phyloP scores from a whole-genome alignment of 1,140 invertebrate genomes.

The Drosophila triauraria region DNA sequence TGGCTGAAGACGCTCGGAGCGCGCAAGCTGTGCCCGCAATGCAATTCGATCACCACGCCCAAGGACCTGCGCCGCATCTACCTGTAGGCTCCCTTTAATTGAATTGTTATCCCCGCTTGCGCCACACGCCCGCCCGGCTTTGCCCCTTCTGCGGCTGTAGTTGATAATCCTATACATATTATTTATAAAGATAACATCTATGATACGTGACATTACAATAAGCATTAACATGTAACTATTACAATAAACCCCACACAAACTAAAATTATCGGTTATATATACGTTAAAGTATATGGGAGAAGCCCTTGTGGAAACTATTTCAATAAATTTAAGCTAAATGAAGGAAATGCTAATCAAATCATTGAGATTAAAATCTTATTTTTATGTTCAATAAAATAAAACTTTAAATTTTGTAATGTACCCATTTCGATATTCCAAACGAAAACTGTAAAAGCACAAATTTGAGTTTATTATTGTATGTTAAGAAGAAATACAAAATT shows the following conservation, averaged over 20 bases:
- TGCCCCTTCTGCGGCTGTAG: slow-evolving; percentile 26
- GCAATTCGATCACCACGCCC: slow-evolving; percentile 96
- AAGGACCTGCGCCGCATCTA: slow-evolving; percentile 95
- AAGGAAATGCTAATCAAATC: background rate
- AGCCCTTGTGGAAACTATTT: background rate
- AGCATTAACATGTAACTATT: slow-evolving; percentile 66
- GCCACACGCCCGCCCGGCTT: slow-evolving; percentile 17
- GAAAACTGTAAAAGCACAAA: background rate
- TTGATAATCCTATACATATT: slow-evolving; percentile 50
- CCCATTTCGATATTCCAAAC: background rate
- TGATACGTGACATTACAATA: slow-evolving; percentile 77
- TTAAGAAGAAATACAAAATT: background rate
- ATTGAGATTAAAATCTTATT: background rate
- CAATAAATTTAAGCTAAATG: background rate
- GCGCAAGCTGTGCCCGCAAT: slow-evolving; percentile 97
- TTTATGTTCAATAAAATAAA: no score
- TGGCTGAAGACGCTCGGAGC: slow-evolving; percentile 96
- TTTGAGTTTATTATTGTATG: background rate
- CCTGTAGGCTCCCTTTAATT: slow-evolving; percentile 87
- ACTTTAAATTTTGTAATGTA: background rate
- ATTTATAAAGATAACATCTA: slow-evolving; percentile 65
- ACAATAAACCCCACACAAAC: slow-evolving; percentile 59
- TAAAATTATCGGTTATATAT: slow-evolving; percentile 8
- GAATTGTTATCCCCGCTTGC: slow-evolving; percentile 34
- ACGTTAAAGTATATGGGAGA: slow-evolving; percentile 28